Evolutionary conservation across 2,888 invertebrate species (phyloP), one percentile per base, ranked within the genome.

Genomic region (Leptinotarsa rubiginosa): DNA sequence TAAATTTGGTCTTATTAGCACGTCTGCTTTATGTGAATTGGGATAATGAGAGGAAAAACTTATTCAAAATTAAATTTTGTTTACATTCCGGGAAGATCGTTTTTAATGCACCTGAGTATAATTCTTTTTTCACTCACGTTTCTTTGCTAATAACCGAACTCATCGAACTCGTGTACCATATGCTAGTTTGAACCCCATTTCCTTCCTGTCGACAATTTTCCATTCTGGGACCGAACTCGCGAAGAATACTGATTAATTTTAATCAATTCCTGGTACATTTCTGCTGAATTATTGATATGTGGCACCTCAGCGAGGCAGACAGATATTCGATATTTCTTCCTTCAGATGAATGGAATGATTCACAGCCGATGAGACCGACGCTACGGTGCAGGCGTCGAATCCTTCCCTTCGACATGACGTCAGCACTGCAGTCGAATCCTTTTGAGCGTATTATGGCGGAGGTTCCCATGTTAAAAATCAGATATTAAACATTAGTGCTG

Each of bases 351-450:
- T 56, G 56, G 15, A 20, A 56, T 22, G 22, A 56, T 56, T 56
- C 56, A 16, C 4, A 22, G 22, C 20, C 56, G 56, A 15, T 20
- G 20, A 62, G 62, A n/a, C 13, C 1, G 10, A 41, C 62, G 73
- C 73, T 31, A 65, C 69, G 64, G 47, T 69, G 73, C 71, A 66
- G 71, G 68, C 70, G 78, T 77, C 78, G 77, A 77, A 76, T 75
- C 77, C 69, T 78, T 62, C 56, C 62, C 49, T 18, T 56, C 52
- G 18, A 20, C 31, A 64, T 81, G 79, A 82, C 81, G 81, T 82
- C 80, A 81, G 72, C 47, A 77, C 81, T 81, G 82, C 82, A 81
- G 81, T 79, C 75, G 74, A 78, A 66, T 64, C 75, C 72, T 70
- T 72, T 73, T 13, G 5, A 50, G 50, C 10, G 62, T 56, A 56